Evolutionary conservation across 2,113 vertebrate genomes (phyloP).

Genomic region (Suricata suricatta): DNA sequence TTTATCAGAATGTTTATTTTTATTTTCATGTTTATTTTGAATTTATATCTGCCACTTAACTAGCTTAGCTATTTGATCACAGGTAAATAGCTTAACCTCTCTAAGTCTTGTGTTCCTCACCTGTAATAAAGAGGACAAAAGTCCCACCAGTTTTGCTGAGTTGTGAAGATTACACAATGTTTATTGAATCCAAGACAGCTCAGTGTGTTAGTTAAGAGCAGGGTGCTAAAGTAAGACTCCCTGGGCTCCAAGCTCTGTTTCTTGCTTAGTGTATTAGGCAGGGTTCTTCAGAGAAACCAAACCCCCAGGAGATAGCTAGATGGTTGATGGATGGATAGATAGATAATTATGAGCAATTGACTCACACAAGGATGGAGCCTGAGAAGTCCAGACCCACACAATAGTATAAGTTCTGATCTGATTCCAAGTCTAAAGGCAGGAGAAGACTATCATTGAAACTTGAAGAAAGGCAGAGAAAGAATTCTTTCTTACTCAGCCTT

Average conservation of each 20-base stretch:
- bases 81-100: background rate
- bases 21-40: background rate
- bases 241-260: background rate
- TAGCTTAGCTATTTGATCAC: background rate
- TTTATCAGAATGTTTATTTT: background rate
- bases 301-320: background rate
- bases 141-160: background rate
- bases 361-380: background rate
- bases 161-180: background rate
- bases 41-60: background rate
- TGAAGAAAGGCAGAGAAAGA: background rate
- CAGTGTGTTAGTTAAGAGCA: background rate
- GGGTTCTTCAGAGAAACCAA: background rate
- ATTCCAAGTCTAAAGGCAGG: background rate
- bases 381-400: background rate
- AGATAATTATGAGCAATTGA: background rate
- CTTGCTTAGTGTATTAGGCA: background rate
- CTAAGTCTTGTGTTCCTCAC: background rate
- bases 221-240: background rate
- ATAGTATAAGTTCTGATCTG: background rate
- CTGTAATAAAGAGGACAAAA: background rate
- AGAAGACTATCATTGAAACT: background rate
- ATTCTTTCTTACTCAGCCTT: background rate
- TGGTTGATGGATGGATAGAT: background rate
- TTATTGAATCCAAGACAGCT: background rate